Conservation (phyloP, 2,113 vertebrate species). For the Nothoprocta perdicaria region DNA sequence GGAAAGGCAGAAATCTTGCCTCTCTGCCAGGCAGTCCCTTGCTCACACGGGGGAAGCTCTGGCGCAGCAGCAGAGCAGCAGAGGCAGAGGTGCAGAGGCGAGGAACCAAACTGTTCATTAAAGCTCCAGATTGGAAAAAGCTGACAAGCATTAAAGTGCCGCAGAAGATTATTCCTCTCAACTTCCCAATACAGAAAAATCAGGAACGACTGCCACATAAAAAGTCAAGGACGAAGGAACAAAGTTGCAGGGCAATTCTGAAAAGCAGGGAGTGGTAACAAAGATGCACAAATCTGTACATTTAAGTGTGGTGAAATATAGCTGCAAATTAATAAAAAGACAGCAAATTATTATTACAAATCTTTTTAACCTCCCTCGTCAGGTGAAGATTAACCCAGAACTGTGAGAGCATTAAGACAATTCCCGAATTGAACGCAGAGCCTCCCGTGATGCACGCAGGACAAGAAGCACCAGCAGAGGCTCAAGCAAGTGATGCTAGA, state of each 20-base stretch:
- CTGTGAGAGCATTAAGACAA: background rate
- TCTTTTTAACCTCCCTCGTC: background rate
- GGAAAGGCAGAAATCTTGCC: constrained; percentile 30
- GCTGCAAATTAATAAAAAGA: background rate
- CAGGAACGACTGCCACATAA: background rate
- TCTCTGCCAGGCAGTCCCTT: constrained; percentile 27
- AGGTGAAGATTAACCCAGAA: background rate
- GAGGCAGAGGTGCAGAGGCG: constrained; percentile 15
- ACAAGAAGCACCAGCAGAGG: background rate
- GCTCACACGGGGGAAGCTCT: constrained; percentile 25
- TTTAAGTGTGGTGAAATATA: background rate
- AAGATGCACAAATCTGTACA: background rate
- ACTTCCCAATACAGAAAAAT: constrained; percentile 16
- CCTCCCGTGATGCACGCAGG: background rate
- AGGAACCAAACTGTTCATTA: constrained; percentile 57
- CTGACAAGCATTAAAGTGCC: constrained; percentile 25
- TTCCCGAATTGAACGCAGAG: background rate
- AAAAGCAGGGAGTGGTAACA: background rate
- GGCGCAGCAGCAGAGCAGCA: constrained; percentile 42
- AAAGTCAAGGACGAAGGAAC: constrained; percentile 24
- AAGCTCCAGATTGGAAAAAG: constrained; percentile 45
- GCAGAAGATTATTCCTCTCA: constrained; percentile 52
- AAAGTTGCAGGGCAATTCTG: constrained; percentile 20
- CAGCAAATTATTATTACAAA: background rate
- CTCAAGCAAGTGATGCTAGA: background rate